Percentiles rank a stretch among this genome's conserved stretches.
These are phyloP conservation scores for Drosophila koepferae DNA, from an alignment of 2,888 invertebrate genomes.

Conservation along the genomic window DNA sequence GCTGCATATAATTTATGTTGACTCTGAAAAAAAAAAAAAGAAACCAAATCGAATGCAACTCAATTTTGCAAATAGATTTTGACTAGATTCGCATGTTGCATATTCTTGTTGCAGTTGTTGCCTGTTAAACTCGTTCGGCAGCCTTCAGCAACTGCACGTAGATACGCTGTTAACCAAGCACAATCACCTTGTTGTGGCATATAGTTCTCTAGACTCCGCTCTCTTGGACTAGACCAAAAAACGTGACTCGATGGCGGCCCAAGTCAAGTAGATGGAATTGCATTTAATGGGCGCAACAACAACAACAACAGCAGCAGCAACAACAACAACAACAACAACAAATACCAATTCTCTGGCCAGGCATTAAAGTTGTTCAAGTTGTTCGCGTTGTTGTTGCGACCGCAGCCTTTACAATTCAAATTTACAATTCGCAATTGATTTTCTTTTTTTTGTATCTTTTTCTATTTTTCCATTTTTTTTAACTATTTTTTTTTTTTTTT, in stretches of 20 bases:
- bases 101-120: conserved; percentile 14
- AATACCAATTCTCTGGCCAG: conserved; percentile 58
- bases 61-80: conserved; percentile 72
- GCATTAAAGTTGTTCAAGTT: conserved; percentile 51
- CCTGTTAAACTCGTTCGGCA: conserved; percentile 67
- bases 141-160: conserved; percentile 77
- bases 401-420: conserved; percentile 72
- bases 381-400: conserved; percentile 38
- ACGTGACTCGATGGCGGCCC: conserved; percentile 66
- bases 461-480: background rate
- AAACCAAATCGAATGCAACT: conserved; percentile 64
- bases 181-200: conserved; percentile 66
- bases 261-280: conserved; percentile 75
- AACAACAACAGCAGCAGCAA: conserved; percentile 26
- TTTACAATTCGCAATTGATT: conserved; percentile 64
- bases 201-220: conserved; percentile 10
- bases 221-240: conserved; percentile 55
- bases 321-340: background rate
- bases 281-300: conserved; percentile 73
- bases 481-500: background rate
- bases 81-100: conserved; percentile 13
- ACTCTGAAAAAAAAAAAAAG: conserved; percentile 60
- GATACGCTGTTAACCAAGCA: conserved; percentile 72
- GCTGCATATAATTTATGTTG: conserved; percentile 76
- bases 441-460: conserved; percentile 7